These are phyloP conservation scores for Acanthococcus lagerstroemiae DNA, from an alignment of 2,888 invertebrate species.

Conservation along the genomic window DNA sequence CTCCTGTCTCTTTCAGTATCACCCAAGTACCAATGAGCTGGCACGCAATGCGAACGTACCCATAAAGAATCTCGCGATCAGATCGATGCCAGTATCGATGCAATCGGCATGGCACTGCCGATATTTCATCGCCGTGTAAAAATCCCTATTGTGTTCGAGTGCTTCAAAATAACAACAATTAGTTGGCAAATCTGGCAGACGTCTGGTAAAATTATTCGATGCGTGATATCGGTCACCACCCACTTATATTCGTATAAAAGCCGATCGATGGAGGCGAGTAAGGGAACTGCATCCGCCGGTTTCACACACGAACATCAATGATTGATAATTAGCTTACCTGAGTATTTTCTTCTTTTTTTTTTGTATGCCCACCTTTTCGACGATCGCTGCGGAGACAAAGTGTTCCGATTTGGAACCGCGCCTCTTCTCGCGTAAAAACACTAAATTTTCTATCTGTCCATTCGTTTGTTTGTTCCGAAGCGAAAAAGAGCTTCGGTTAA, in stretches of 20 bases:
- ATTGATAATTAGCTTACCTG: conserved; percentile 17
- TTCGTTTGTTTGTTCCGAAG: neutral
- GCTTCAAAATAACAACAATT: conserved; percentile 9
- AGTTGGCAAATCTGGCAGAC: conserved; percentile 18
- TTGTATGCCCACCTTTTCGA: neutral
- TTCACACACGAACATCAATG: neutral
- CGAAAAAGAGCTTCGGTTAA: no score
- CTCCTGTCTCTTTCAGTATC: no score
- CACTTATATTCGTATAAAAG: conserved; percentile 13
- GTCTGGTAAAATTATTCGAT: conserved; percentile 24
- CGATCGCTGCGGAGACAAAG: neutral
- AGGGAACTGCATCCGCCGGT: neutral
- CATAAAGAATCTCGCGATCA: conserved; percentile 3
- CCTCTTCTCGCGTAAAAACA: no score
- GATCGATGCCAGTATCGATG: no score
- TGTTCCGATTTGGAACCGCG: no score
- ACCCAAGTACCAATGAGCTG: no score
- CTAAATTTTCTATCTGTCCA: no score
- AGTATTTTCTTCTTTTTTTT: neutral
- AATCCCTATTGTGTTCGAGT: neutral
- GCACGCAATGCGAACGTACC: neutral
- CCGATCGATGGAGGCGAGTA: neutral
- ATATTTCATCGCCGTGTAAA: neutral
- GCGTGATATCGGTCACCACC: conserved; percentile 28
- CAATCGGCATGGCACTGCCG: no score